Base-by-base conservation (phyloP, 2,888 invertebrate species). In the Catocala fraxini region DNA sequence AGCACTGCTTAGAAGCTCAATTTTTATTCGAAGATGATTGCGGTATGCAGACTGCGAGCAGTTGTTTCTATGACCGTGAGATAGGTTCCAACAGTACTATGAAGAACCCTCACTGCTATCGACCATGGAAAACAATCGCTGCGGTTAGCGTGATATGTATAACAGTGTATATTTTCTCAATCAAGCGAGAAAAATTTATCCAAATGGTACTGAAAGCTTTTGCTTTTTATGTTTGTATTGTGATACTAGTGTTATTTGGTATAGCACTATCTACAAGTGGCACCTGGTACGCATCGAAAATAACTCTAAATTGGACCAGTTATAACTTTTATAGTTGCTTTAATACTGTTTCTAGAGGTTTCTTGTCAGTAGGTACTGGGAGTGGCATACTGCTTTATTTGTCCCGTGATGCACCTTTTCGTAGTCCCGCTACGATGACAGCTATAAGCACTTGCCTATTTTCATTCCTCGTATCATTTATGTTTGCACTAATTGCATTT, bases 371-470 rank as follows among this genome's bases (percentile, higher is more conserved):
- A 11, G 90, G 92, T 7, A 79, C 87, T 34, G 93, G 93, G 1
- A 84, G 77, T 62, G 92, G 92, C 10, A 84, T 93, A 25, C 79
- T 91, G 51, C 65, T 83, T 10, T 89, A 82, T 78, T 73, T 93
- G 59, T 84, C 91, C 7, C 80, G 80, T 1, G 88, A 90, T 52
- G 85, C 83, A 9, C 73, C 88, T 1, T 93, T 93, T 67, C 89
- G 93, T 10, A 92, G 93, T 72, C 91, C 91, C 35, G 89, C 92
- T 1, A 89, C 88, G 13, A 93, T 91, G 89, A 89, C 89, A 39
- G 80, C 91, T 15, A 84, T 92, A 59, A 82, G 85, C n/a, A 72
- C 81, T 4, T 70, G 89, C 34, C 74, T 90, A 56, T 84, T 86
- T 72, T 81, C 90, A 9, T 56, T 85, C 47, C 84, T 87, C 62